Base-by-base conservation (phyloP, 2,888 invertebrate genomes). In the Perdita meconis region DNA sequence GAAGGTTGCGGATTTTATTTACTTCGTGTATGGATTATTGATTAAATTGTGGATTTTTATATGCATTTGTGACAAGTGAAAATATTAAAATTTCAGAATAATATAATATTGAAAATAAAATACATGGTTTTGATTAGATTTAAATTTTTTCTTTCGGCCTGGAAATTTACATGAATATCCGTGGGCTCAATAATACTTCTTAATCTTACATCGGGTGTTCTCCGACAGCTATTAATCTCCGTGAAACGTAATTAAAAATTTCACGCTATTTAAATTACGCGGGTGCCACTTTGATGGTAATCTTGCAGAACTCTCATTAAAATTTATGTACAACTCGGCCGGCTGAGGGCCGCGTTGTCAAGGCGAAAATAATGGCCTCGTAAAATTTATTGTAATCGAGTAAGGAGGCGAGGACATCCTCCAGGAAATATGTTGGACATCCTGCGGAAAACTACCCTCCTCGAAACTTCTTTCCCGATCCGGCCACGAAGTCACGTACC, bases 341-440 rank as follows among this genome's bases (percentile, higher is more conserved):
- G 13, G 36, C 12, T 13, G 24, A 57, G 50, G 19, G 55, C 5
- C 51, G 51, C 53, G 65, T 69, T 73, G 73, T 78, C 72, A 66
- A 60, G 60, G 42, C 5, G 59, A 61, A 36, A 63, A 53, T 47
- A 78, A 57, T 56, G 67, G 47, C 64, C 16, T n/a, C 51, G 63
- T 61, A 71, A 78, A 83, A 78, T 83, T 84, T 81, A 81, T 78
- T 68, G 84, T 75, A 83, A 81, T 81, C 84, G 78, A 51, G 78
- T 70, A 70, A 75, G 75, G 84, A 78, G 76, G 75, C 72, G 81
- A 81, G 75, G 84, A 81, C 78, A 69, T 72, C 56, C 50, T 51
- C 60, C 59, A 57, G 78, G 81, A 81, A 83, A 75, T 81, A 83
- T 81, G 74, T 74, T 71, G 83, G 67, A 56, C 77, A 65, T 76